These are phyloP conservation scores for Drosophila melanosoma DNA, from an alignment of 2,888 invertebrate genomes.

Conservation along the genomic window DNA sequence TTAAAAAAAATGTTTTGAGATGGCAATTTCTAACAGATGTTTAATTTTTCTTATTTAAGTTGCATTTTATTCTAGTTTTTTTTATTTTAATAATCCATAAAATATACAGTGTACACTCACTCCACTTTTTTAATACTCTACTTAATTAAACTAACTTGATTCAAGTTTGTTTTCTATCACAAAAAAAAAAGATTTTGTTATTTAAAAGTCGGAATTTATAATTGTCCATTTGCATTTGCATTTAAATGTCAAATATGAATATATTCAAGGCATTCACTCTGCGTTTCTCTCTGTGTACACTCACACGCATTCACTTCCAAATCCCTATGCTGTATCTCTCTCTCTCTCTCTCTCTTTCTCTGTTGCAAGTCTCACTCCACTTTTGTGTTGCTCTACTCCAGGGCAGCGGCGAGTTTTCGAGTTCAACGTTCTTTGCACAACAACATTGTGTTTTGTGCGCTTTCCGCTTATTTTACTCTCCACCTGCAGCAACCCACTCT, in stretches of 20 bases:
- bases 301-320: constrained; percentile 8
- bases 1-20: background rate
- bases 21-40: background rate
- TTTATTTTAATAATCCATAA: background rate
- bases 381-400: constrained; percentile 28
- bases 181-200: background rate
- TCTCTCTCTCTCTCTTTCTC: background rate
- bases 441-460: constrained; percentile 81
- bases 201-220: background rate
- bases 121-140: too few relatives aligned
- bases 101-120: background rate
- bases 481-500: constrained; percentile 34
- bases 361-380: constrained; percentile 21
- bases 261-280: background rate
- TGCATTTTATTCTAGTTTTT: background rate
- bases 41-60: background rate
- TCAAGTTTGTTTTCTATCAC: too few relatives aligned
- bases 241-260: background rate
- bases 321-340: background rate
- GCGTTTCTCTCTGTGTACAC: constrained; percentile 4
- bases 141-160: too few relatives aligned
- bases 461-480: constrained; percentile 76
- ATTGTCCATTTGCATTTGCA: background rate
- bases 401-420: constrained; percentile 51
- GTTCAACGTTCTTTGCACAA: constrained; percentile 80